These are phyloP conservation scores for Amphiprion percula DNA, from an alignment of 2,113 vertebrate species.

Conservation along the genomic window DNA sequence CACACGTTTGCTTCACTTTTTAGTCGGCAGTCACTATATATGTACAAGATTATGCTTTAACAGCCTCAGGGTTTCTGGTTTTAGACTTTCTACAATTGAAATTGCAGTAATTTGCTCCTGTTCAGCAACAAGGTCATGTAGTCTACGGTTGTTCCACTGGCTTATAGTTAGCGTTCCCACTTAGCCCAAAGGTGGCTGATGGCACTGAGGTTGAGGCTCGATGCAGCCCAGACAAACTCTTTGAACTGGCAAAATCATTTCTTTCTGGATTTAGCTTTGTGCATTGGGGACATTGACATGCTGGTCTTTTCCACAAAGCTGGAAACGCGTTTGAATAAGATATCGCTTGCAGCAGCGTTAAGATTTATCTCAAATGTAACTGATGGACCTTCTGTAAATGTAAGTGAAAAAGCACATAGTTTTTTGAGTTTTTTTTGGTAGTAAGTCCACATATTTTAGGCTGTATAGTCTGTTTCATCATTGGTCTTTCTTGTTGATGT, in stretches of 20 bases:
- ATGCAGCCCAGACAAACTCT: too few species aligned
- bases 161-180: neutral
- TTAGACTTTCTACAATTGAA: neutral
- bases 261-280: neutral
- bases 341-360: too few species aligned
- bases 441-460: too few species aligned
- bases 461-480: too few species aligned
- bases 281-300: too few species aligned
- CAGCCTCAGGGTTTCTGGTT: neutral
- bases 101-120: neutral
- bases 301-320: neutral
- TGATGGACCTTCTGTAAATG: too few species aligned
- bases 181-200: neutral
- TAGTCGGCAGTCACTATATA: neutral
- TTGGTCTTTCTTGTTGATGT: too few species aligned
- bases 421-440: too few species aligned
- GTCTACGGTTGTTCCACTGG: neutral
- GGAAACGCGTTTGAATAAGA: neutral
- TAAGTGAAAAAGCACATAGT: too few species aligned
- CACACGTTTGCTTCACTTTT: neutral
- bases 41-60: neutral
- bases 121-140: neutral
- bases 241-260: neutral
- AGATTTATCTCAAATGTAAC: too few species aligned
- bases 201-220: too few species aligned